Conservation (phyloP, 1,140 invertebrate genomes). For the Epicauta chinensis region DNA sequence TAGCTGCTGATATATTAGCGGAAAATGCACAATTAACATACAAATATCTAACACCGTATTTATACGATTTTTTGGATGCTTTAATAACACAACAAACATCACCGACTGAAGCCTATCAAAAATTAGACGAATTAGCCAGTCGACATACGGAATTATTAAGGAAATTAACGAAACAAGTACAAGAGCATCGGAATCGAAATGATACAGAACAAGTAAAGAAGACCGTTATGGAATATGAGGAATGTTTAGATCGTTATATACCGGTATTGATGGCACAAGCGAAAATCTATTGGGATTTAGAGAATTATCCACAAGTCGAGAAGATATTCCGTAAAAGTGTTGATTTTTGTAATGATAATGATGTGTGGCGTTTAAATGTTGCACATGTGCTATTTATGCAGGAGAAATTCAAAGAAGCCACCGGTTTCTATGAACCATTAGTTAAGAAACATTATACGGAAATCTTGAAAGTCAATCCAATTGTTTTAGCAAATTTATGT, state of each 20-base stretch:
- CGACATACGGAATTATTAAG: conserved; percentile 85
- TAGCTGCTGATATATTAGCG: conserved; percentile 96
- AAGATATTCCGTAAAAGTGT: conserved; percentile 94
- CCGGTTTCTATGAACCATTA: conserved; percentile 97
- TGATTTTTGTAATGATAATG: conserved; percentile 96
- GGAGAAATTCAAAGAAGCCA: conserved; percentile 97
- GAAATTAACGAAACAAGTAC: conserved; percentile 88
- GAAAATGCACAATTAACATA: conserved; percentile 97
- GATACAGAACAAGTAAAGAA: conserved; percentile 86
- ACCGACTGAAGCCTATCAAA: conserved; percentile 93
- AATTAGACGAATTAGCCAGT: conserved; percentile 91
- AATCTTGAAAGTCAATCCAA: conserved; percentile 88
- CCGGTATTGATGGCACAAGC: conserved; percentile 98
- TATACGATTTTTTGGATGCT: conserved; percentile 88
- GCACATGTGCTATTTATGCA: conserved; percentile 99
- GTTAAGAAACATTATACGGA: conserved; percentile 96
- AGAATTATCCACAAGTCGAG: conserved; percentile 92
- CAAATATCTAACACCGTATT: conserved; percentile 91
- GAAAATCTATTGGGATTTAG: conserved; percentile 97
- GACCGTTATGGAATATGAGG: conserved; percentile 89
- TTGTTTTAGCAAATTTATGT: conserved; percentile 96
- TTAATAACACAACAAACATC: conserved; percentile 96
- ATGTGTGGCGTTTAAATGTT: conserved; percentile 95
- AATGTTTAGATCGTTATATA: conserved; percentile 72
- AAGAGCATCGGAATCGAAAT: conserved; percentile 81